Evolutionary conservation across 2,797 vertebrate species (phyloP).

Genomic region (Strix occidentalis): DNA sequence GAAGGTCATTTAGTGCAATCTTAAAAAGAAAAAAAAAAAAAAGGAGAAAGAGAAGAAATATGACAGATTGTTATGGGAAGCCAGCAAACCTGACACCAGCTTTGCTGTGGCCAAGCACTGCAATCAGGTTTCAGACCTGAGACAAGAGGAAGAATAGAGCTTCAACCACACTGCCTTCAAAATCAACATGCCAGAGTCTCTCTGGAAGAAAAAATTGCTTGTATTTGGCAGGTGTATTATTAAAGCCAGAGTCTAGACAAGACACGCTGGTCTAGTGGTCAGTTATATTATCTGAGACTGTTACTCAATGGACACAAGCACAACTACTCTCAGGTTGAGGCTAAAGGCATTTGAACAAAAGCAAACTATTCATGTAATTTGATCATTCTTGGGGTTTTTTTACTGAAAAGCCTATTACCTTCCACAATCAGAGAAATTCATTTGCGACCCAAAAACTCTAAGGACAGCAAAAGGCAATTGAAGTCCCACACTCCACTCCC

Average conservation of each 20-base stretch:
- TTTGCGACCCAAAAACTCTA: not conserved
- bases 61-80: slow-evolving; percentile 50
- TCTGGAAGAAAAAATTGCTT: not conserved
- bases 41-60: not conserved
- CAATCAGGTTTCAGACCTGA: slow-evolving; percentile 46
- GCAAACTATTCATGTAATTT: not conserved
- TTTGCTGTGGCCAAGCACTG: slow-evolving; percentile 48
- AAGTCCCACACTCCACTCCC: not conserved
- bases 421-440: not conserved
- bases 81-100: slow-evolving; percentile 36
- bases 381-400: not conserved
- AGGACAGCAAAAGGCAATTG: not conserved
- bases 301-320: not conserved
- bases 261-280: not conserved
- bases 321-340: not conserved
- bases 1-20: slow-evolving; percentile 54
- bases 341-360: not conserved
- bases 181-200: not conserved
- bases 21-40: not conserved
- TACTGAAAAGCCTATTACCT: not conserved
- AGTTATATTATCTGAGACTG: not conserved
- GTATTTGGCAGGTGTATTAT: slow-evolving; percentile 2
- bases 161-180: slow-evolving; percentile 13
- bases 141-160: not conserved
- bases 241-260: not conserved